Conservation (phyloP, 2,113 vertebrate species). For the Panurus biarmicus region DNA sequence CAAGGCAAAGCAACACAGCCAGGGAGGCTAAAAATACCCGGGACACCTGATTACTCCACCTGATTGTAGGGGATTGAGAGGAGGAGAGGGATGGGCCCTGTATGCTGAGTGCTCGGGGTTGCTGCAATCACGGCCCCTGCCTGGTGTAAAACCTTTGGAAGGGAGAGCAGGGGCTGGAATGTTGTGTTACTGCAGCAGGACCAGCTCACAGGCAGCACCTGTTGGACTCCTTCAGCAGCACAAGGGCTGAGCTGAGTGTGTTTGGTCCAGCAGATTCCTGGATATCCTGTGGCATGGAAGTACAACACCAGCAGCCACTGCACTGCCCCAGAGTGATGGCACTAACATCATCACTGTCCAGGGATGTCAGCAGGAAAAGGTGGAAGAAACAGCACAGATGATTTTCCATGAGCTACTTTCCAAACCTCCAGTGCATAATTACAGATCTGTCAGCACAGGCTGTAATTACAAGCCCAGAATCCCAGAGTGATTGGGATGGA, state of each 20-base stretch:
- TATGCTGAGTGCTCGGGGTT: not conserved
- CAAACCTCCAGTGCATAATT: not conserved
- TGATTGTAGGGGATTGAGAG: not conserved
- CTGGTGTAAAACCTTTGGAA: not conserved
- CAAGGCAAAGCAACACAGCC: not conserved
- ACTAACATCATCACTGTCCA: not conserved
- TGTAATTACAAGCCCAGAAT: not conserved
- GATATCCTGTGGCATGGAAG: not conserved
- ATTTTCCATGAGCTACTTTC: not conserved
- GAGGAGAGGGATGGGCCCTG: not conserved
- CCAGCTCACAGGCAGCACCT: not conserved
- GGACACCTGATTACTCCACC: not conserved
- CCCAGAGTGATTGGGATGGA: not conserved
- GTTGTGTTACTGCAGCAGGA: not conserved
- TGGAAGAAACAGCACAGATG: not conserved
- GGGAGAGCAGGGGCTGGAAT: not conserved
- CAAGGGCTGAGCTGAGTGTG: not conserved
- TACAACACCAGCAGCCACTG: not conserved
- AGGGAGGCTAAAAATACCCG: not conserved
- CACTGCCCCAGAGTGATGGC: rapidly evolving
- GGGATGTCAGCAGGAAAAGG: not conserved
- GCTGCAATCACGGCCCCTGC: not conserved
- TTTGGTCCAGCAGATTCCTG: not conserved
- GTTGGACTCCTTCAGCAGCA: not conserved
- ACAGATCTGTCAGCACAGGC: not conserved